These are phyloP conservation scores for Sphyrna mokarran DNA, from an alignment of 2,113 vertebrate species.

Conservation along the genomic window DNA sequence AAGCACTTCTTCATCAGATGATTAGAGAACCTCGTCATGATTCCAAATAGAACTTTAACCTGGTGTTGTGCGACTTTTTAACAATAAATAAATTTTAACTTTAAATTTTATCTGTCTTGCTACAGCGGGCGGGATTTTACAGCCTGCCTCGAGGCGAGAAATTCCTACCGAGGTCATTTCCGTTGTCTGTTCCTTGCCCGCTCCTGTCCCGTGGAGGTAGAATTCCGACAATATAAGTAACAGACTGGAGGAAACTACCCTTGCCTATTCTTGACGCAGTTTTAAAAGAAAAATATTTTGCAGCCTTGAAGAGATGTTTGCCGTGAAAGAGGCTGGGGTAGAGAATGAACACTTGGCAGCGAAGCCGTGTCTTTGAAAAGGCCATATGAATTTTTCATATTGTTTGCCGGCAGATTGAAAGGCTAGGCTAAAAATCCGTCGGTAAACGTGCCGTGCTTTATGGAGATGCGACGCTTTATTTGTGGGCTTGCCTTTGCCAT, in stretches of 20 bases:
- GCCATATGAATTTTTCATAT: constrained; percentile 15
- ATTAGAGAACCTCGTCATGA: too few species aligned
- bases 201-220: too few species aligned
- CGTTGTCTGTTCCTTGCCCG: too few species aligned
- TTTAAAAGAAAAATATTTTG: background rate
- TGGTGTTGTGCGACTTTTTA: too few species aligned
- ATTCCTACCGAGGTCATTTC: too few species aligned
- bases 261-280: background rate
- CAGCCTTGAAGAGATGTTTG: background rate
- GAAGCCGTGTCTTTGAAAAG: background rate
- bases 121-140: too few species aligned
- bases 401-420: constrained; percentile 13
- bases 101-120: background rate
- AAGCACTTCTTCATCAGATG: too few species aligned
- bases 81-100: too few species aligned
- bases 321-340: background rate
- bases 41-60: too few species aligned
- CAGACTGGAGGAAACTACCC: background rate
- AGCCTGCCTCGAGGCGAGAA: too few species aligned
- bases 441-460: background rate
- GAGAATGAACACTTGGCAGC: background rate
- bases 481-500: background rate
- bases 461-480: background rate
- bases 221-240: background rate
- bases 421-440: constrained; percentile 19